phyloP scores from a whole-genome alignment of 2,888 invertebrate genomes.

The Folsomia manolachei region DNA sequence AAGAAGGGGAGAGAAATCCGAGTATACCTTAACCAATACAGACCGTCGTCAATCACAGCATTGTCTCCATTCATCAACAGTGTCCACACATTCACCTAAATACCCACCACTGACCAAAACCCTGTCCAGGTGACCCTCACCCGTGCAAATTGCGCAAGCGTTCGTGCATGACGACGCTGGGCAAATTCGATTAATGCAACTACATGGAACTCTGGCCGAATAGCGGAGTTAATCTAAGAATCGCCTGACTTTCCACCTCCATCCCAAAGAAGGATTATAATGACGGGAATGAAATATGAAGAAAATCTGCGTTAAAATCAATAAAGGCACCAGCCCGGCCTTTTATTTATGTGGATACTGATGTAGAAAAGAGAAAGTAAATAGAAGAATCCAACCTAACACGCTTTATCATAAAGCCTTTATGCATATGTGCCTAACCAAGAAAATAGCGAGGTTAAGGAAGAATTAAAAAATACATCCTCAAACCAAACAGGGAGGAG shows the following conservation, averaged over 20 bases:
- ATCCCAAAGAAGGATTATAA: not conserved
- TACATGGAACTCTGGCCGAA: not conserved
- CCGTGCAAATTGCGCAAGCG: not conserved
- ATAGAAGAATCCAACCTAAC: not conserved
- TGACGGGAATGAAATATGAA: not conserved
- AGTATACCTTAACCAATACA: no score
- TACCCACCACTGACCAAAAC: not conserved
- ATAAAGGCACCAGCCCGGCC: not conserved
- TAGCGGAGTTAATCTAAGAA: not conserved
- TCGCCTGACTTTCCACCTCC: not conserved
- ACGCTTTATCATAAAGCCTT: not conserved
- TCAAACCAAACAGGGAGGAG: not conserved
- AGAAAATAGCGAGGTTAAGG: slow-evolving; percentile 7
- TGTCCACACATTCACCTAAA: no score
- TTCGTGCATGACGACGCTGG: not conserved
- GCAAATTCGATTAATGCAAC: not conserved
- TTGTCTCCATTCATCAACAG: not conserved
- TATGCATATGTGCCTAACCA: no score
- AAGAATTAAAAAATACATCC: not conserved
- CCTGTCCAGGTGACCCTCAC: not conserved
- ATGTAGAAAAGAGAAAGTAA: not conserved
- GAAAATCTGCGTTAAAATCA: not conserved
- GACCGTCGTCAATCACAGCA: no score
- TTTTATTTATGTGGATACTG: not conserved
- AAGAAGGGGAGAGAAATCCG: no score